phyloP scores from a whole-genome alignment of 2,888 invertebrate genomes.

The Chirona hameri region DNA sequence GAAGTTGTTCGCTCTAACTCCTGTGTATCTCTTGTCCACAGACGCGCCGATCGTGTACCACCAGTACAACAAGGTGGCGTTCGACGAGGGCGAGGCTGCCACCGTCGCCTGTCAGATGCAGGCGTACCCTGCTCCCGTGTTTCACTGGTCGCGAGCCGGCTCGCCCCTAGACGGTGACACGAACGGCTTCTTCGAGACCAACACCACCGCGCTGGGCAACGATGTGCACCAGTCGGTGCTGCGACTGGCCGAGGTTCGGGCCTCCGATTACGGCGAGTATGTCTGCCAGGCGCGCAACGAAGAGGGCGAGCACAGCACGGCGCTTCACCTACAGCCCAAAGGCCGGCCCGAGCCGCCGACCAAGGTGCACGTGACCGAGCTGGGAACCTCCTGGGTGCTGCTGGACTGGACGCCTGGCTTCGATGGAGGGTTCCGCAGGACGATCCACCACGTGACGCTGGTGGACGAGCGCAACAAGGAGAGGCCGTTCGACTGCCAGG shows the following conservation, averaged over 20 bases:
- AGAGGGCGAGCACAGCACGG: slow-evolving; percentile 59
- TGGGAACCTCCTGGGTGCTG: slow-evolving; percentile 75
- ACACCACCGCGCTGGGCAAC: slow-evolving; percentile 73
- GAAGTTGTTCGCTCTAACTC: no score
- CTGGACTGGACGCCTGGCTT: slow-evolving; percentile 85
- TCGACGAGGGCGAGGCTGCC: slow-evolving; percentile 76
- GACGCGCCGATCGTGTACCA: slow-evolving; percentile 82
- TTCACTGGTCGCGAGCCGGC: slow-evolving; percentile 64
- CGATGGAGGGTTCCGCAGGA: slow-evolving; percentile 80
- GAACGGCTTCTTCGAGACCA: slow-evolving; percentile 69
- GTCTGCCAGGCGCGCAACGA: slow-evolving; percentile 81
- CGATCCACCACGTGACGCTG: slow-evolving; percentile 75
- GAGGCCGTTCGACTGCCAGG: slow-evolving; percentile 64
- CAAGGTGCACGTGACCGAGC: slow-evolving; percentile 64
- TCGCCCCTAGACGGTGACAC: slow-evolving; percentile 52
- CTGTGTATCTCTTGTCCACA: slow-evolving; percentile 46
- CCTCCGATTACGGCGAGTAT: slow-evolving; percentile 79
- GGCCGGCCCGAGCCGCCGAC: slow-evolving; percentile 81
- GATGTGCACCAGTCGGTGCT: slow-evolving; percentile 80
- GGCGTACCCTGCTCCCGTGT: slow-evolving; percentile 87
- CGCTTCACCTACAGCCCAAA: slow-evolving; percentile 74
- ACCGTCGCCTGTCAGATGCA: slow-evolving; percentile 83
- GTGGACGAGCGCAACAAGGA: slow-evolving; percentile 38
- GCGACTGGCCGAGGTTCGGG: slow-evolving; percentile 61
- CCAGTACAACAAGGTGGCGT: slow-evolving; percentile 65